Percentiles rank a stretch among this genome's conserved stretches.
These are phyloP conservation scores for Drosophila persimilis DNA, from an alignment of 1,140 invertebrate species.

Conservation along the genomic window DNA sequence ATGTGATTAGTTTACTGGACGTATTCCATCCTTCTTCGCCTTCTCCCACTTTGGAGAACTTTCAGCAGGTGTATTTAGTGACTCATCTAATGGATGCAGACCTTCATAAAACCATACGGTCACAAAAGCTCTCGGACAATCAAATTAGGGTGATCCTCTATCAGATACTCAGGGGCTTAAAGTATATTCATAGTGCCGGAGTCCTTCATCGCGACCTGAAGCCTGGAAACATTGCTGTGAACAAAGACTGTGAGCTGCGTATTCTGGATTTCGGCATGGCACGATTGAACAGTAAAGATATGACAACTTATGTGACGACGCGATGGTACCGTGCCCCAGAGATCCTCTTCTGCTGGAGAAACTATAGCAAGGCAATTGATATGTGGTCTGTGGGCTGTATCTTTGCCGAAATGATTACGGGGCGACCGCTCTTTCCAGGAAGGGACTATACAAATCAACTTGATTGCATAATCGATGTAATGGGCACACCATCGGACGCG, in stretches of 20 bases:
- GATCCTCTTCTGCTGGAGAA: conserved; percentile 99
- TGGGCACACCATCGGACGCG: conserved; percentile 94
- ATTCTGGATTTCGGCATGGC: conserved; percentile 99
- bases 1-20: conserved; percentile 96
- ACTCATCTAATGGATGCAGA: conserved; percentile 99
- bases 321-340: conserved; percentile 98
- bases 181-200: conserved; percentile 99
- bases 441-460: conserved; percentile 98
- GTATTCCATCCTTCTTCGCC: conserved; percentile 94
- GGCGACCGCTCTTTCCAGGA: conserved; percentile 96
- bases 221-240: conserved; percentile 99
- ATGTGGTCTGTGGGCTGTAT: conserved; percentile 99
- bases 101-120: conserved; percentile 98
- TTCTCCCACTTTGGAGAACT: conserved; percentile 87
- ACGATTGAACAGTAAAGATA: conserved; percentile 96
- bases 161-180: conserved; percentile 98
- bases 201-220: conserved; percentile 99
- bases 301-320: conserved; percentile 99
- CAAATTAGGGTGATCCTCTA: conserved; percentile 99
- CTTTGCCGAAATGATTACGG: conserved; percentile 97
- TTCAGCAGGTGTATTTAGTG: conserved; percentile 97
- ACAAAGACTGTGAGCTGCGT: conserved; percentile 99
- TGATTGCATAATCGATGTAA: conserved; percentile 95
- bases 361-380: conserved; percentile 99
- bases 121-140: conserved; percentile 97